Evolutionary conservation across 2,113 vertebrate species (phyloP), one percentile per base, ranked within the genome.

Genomic region (Tretioscincus oriximinensis): DNA sequence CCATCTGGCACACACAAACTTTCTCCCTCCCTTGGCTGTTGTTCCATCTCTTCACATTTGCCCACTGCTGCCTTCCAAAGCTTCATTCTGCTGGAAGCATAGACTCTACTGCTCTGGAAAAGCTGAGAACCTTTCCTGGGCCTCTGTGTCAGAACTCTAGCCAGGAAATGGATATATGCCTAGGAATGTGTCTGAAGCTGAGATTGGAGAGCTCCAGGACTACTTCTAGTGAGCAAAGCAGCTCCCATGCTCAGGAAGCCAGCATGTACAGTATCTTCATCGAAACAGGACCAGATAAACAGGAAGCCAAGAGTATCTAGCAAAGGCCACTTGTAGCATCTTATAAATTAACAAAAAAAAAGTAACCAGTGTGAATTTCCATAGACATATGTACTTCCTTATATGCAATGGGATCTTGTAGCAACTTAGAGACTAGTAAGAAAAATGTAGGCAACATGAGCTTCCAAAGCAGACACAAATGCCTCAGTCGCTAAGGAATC

Each of bases 101-200:
- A 68, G 9, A 5, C 2, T 28, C 51, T 60, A 9, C 64, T 75
- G n/a, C 76, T 74, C 54, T 54, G n/a, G 7, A 74, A 72, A 68
- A 41, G 28, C 14, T n/a, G 24, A 47, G 47, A 75, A 75, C 41
- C 26, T 71, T 68, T 58, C 7, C 24, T 9, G 51, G 49, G 51
- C 35, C 29, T 64, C 65, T 75, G 7, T 45, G 11, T 76, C 51
- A 81, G 64, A 81, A 81, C 26, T 51, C 49, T 2, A 9, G 64
- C 64, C 72, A 81, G n/a, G 72, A 75, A 76, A 20, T 68, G 26
- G 26, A 26, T 68, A 75, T 45, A 45, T 28, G 47, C 24, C 72
- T 64, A 81, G 72, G 80, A 75, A 81, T 74, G 49, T 75, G 72
- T 75, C 31, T 69, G 73, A 81, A 75, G 47, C 65, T 45, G 71